Conservation (phyloP, 2,113 vertebrate genomes). For the Heteronetta atricapilla region DNA sequence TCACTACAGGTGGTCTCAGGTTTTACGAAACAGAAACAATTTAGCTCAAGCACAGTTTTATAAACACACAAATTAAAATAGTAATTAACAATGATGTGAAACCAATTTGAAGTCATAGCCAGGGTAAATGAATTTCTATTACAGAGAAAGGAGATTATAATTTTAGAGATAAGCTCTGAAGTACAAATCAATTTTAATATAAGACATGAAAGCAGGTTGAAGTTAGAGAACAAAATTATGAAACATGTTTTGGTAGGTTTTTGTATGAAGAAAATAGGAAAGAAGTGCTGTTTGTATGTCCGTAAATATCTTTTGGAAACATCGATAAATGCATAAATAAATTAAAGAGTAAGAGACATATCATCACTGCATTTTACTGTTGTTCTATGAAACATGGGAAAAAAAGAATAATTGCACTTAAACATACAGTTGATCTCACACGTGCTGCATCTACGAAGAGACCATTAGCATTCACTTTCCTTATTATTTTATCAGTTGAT, state of each 20-base stretch:
- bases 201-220: neutral
- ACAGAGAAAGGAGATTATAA: neutral
- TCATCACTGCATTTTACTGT: neutral
- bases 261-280: neutral
- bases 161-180: neutral
- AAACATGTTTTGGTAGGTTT: neutral
- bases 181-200: neutral
- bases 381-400: neutral
- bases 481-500: neutral
- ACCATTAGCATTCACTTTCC: neutral
- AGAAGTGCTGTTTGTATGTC: neutral
- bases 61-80: neutral
- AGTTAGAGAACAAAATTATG: slow-evolving; percentile 3
- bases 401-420: neutral
- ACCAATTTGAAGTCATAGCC: neutral
- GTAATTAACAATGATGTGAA: slow-evolving; percentile 24
- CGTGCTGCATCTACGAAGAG: neutral
- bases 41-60: neutral
- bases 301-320: neutral
- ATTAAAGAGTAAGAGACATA: neutral
- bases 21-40: slow-evolving; percentile 9
- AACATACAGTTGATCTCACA: neutral
- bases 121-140: neutral
- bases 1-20: neutral
- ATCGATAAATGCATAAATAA: neutral